Evolutionary conservation across 2,797 vertebrate genomes (phyloP), one percentile per base, ranked within the genome.

Genomic region (Cryptoprocta ferox): DNA sequence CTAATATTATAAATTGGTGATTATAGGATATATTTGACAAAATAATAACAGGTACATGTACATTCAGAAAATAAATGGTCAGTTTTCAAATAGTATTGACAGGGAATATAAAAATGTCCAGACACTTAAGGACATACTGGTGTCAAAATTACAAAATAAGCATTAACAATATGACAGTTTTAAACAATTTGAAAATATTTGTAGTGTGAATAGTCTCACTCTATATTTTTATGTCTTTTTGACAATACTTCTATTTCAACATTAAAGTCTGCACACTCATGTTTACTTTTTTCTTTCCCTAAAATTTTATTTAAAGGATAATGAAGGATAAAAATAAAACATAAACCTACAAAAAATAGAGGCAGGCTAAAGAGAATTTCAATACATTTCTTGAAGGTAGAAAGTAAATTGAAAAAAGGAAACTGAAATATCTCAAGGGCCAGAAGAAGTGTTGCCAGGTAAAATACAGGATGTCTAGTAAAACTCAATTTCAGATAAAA

Each of bases 321-420:
- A 45, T 7, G 45, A 73, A 75, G 6, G 4, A 66, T 80, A 79
- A 94, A 66, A 82, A 24, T 35, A 59, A 85, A 91, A 76, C 1
- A 61, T 24, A 78, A 53, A 3, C 30, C 0, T 0, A 37, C 3
- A 37, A 86, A 86, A 96, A 78, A 89, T 39, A 92, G 76, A 79
- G 19, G 35, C 26, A 86, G 94, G 48, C 6, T 78, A 5, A 94
- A 50, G 35, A 70, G 21, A 82, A 14, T 0, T 56, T 86, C 14
- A 82, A 42, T 79, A 89, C 32, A 68, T 94, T 97, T 92, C 68
- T 82, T 19, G n/a, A 81, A 89, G 45, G 6, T 56, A 61, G n/a
- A 78, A 89, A 91, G 19, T 32, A 82, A 18, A 28, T 3, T 37
- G 28, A 86, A 66, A 30, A 59, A 82, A 53, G 6, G 28, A 70